These are phyloP conservation scores for Xylocampa areola DNA, from an alignment of 2,888 invertebrate species.

Conservation along the genomic window DNA sequence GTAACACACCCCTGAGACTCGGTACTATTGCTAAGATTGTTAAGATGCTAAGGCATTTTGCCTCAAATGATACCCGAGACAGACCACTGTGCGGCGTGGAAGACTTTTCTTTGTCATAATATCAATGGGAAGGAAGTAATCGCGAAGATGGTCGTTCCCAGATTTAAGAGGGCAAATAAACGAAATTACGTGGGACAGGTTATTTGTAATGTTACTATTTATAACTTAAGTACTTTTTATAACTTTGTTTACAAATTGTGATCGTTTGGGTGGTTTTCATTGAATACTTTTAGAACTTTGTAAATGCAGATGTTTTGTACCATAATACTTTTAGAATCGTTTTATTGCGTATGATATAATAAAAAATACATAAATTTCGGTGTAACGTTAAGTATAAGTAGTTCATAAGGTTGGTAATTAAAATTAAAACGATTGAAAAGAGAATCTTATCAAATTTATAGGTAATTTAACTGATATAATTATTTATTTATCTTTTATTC, in stretches of 20 bases:
- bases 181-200: conserved; percentile 29
- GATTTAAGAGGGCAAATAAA: conserved; percentile 48
- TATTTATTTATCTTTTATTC: too few relatives aligned
- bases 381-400: too few relatives aligned
- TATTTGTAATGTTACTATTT: conserved; percentile 42
- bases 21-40: conserved; percentile 33
- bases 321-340: too few relatives aligned
- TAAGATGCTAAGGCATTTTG: conserved; percentile 39
- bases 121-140: conserved; percentile 53
- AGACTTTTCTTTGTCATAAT: conserved; percentile 49
- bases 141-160: conserved; percentile 36
- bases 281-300: not conserved
- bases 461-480: too few relatives aligned
- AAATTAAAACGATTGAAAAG: too few relatives aligned
- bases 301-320: too few relatives aligned
- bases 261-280: not conserved
- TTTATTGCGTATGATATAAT: too few relatives aligned
- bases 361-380: too few relatives aligned
- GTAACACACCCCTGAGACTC: conserved; percentile 27
- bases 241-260: conserved; percentile 5
- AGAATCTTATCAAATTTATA: too few relatives aligned
- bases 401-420: too few relatives aligned
- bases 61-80: conserved; percentile 38
- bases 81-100: conserved; percentile 22
- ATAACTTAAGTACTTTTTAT: conserved; percentile 23